These are phyloP conservation scores for Enteromius viviparus DNA, from an alignment of 2,797 vertebrate species.

Conservation along the genomic window DNA sequence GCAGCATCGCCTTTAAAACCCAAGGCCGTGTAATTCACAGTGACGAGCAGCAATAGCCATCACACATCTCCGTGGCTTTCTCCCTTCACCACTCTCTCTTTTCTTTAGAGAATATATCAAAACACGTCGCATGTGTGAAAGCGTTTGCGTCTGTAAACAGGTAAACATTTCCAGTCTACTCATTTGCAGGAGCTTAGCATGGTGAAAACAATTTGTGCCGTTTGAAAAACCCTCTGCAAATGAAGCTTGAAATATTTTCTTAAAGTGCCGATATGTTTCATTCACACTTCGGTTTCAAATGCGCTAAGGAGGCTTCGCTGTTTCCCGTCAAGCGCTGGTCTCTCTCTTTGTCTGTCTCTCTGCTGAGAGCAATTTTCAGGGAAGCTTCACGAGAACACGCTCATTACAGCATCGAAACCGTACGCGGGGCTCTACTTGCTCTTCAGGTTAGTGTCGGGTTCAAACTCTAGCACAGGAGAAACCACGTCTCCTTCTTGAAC, in stretches of 20 bases:
- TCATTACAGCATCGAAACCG: background rate
- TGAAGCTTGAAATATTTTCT: conserved; percentile 71
- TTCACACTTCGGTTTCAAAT: conserved; percentile 68
- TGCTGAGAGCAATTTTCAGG: conserved; percentile 12
- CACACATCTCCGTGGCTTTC: background rate
- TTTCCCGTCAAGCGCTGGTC: conserved; percentile 18
- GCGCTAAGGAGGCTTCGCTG: conserved; percentile 49
- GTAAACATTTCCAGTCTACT: conserved; percentile 70
- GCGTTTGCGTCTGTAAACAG: conserved; percentile 70
- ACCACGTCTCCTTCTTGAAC: background rate
- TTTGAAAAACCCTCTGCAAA: conserved; percentile 66
- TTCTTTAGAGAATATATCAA: conserved; percentile 53
- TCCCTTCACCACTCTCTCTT: background rate
- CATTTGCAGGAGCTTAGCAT: conserved; percentile 72
- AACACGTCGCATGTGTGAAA: conserved; percentile 64
- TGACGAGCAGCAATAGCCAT: conserved; percentile 16
- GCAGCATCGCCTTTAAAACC: background rate
- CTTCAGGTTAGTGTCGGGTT: background rate
- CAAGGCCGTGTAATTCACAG: conserved; percentile 22
- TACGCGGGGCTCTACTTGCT: background rate
- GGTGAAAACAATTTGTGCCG: conserved; percentile 71
- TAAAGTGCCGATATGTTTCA: conserved; percentile 70
- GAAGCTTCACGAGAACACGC: background rate
- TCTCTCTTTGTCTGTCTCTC: background rate
- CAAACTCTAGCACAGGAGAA: background rate